Evolutionary conservation across 2,797 vertebrate genomes (phyloP), one percentile per base, ranked within the genome.

Genomic region (Balearica regulorum): DNA sequence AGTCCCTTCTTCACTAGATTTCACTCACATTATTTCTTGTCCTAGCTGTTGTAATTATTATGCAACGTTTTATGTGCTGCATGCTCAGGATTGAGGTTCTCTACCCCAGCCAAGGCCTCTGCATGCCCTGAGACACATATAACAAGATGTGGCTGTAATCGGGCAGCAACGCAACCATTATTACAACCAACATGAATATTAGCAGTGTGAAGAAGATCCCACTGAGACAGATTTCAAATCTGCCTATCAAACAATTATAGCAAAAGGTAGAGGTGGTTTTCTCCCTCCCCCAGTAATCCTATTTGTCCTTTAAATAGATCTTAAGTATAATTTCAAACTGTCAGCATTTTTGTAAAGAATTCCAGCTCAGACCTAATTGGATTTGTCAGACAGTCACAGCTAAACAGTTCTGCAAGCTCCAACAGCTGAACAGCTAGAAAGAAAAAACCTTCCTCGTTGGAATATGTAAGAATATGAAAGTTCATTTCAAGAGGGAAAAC

Each of bases 331-430:
- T 89, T 94, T 90, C 66, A 85, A 89, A 60, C 46, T 66, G 77
- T 97, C 97, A 97, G 96, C 96, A 93, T 68, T 95, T 95, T 88
- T 87, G 65, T 60, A 78, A 94, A 92, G 89, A 96, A 92, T 78
- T 89, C 54, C 66, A 83, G 81, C 80, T 95, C 85, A 95, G 72
- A 79, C 39, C 19, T 96, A 97, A 94, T 79, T 90, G 83, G 96
- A 96, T 98, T 97, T 96, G 83, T 83, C 88, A 95, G 79, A 82
- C 55, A 88, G 69, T n/a, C 66, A 33, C 31, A 90, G 61, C 33
- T 72, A 77, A 92, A 83, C 24, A 83, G 43, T 41, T 89, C 89
- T 90, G 51, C 7, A 11, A 95, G 78, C 72, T 65, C 41, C 46
- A 91, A 46, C 28, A 61, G 41, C 76, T 65, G 48, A 93, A 86